A percentile compares a stretch with the other conserved stretches of the same genome.
Conservation (phyloP, 2,113 vertebrate genomes). For the Cavia porcellus region DNA sequence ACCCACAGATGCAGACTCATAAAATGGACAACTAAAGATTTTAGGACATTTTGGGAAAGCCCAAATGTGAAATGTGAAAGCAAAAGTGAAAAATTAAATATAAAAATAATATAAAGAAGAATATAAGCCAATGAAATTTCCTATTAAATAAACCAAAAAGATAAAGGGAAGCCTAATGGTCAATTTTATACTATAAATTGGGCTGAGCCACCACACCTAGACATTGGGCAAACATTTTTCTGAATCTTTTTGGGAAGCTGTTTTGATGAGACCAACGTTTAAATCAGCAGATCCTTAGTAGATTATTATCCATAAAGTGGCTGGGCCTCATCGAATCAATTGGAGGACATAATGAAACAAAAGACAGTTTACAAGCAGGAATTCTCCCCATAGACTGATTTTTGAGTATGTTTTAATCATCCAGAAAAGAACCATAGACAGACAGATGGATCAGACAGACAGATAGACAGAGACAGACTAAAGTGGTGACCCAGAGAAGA, state of each 20-base stretch:
- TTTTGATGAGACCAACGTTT: not conserved
- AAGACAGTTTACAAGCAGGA: not conserved
- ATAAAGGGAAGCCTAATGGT: not conserved
- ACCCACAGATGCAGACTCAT: not conserved
- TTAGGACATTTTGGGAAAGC: not conserved
- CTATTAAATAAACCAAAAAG: not conserved
- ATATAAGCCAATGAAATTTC: not conserved
- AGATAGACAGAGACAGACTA: not conserved
- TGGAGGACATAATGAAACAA: not conserved
- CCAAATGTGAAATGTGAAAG: not conserved
- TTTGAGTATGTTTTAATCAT: not conserved
- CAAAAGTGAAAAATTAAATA: not conserved
- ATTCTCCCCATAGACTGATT: not conserved
- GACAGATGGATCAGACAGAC: not conserved
- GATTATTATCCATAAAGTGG: not conserved
- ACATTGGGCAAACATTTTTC: not conserved
- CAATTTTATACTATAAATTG: not conserved
- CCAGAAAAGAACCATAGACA: not conserved
- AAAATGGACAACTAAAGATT: not conserved
- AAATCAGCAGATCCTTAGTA: not conserved
- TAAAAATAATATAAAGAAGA: not conserved
- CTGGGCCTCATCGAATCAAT: not conserved
- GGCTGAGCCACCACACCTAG: not conserved
- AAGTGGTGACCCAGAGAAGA: not conserved
- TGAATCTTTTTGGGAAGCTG: not conserved